Evolutionary conservation across 2,797 vertebrate species (phyloP).

Genomic region (Botia almorhae): DNA sequence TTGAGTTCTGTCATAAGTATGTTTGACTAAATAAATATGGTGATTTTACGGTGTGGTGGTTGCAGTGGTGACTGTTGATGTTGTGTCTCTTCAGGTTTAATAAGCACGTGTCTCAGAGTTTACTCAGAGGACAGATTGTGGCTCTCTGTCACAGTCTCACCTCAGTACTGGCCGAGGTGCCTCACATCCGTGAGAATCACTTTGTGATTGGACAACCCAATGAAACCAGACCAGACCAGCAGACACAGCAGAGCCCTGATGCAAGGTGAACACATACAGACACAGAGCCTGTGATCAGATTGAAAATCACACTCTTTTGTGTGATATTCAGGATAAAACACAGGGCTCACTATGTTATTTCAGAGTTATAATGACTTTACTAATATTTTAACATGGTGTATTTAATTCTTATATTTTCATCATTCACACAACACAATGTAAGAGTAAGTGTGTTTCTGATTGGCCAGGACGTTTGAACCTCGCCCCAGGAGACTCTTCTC

Average conservation of each 20-base stretch:
- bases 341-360: too few species aligned
- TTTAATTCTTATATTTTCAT: neutral
- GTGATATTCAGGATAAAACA: neutral
- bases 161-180: conserved; percentile 71
- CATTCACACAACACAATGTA: neutral
- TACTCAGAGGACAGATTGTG: conserved; percentile 74
- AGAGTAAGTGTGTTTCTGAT: neutral
- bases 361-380: too few species aligned
- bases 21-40: conserved; percentile 35
- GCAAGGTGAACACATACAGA: conserved; percentile 65
- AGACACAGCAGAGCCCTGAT: conserved; percentile 64
- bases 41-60: neutral
- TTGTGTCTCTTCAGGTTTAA: conserved; percentile 68
- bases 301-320: neutral
- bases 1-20: conserved; percentile 78
- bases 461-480: conserved; percentile 52
- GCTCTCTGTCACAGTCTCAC: conserved; percentile 71
- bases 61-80: neutral
- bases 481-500: conserved; percentile 69
- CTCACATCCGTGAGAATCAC: conserved; percentile 72
- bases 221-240: conserved; percentile 59
- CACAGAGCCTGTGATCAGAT: neutral
- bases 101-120: conserved; percentile 65
- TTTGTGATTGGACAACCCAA: conserved; percentile 68
- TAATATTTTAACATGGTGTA: too few species aligned